Conservation (phyloP, 2,888 invertebrate genomes). For the Cartodere bifasciata region DNA sequence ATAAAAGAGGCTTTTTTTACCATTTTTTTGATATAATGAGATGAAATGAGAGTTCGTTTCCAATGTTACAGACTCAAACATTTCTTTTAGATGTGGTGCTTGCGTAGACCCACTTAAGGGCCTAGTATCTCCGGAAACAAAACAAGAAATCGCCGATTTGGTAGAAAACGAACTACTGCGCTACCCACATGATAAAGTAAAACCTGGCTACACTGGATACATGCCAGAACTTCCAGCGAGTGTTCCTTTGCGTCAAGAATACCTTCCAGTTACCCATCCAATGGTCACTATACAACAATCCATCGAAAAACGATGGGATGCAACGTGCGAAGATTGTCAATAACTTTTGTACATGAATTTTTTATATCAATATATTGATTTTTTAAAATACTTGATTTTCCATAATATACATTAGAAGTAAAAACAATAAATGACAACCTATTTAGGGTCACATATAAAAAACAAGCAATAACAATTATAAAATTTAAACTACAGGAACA, state of each 20-base stretch:
- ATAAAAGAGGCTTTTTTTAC: too few species aligned
- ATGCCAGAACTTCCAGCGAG: slow-evolving; percentile 24
- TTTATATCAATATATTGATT: too few species aligned
- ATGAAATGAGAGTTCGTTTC: not conserved
- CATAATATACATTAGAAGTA: too few species aligned
- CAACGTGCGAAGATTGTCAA: too few species aligned
- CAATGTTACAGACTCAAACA: slow-evolving; percentile 2
- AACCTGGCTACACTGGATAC: slow-evolving; percentile 29
- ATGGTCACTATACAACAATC: slow-evolving; percentile 26
- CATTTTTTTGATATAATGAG: too few species aligned
- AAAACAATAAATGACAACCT: too few species aligned
- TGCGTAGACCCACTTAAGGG: slow-evolving; percentile 24
- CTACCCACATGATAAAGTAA: slow-evolving; percentile 29
- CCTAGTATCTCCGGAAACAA: slow-evolving; percentile 24
- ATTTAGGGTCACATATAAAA: too few species aligned
- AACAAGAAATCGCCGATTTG: slow-evolving; percentile 24
- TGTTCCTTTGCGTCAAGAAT: slow-evolving; percentile 23
- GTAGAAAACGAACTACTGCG: slow-evolving; percentile 26
- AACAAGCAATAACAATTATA: too few species aligned
- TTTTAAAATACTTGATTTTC: too few species aligned
- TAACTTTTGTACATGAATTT: too few species aligned
- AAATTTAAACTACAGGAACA: too few species aligned
- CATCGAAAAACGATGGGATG: too few species aligned
- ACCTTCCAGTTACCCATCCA: slow-evolving; percentile 27
- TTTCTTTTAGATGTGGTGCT: slow-evolving; percentile 22